Evolutionary conservation across 2,797 vertebrate genomes (phyloP).

Genomic region (Platalea minor): DNA sequence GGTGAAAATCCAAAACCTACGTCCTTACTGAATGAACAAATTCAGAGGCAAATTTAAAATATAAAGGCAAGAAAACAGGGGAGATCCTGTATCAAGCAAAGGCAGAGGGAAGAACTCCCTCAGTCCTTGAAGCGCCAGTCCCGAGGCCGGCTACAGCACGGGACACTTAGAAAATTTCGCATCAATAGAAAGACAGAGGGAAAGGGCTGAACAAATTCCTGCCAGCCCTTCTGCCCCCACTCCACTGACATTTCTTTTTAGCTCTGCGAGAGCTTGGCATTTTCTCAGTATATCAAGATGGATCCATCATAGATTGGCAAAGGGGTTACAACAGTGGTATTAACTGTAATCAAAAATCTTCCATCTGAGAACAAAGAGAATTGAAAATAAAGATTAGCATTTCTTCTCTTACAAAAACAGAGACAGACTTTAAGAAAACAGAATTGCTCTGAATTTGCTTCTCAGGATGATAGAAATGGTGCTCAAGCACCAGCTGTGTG

Average conservation of each 20-base stretch:
- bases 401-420: neutral
- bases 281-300: neutral
- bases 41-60: neutral
- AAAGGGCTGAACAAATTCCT: neutral
- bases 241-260: neutral
- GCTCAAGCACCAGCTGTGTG: neutral
- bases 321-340: neutral
- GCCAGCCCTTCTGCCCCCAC: neutral
- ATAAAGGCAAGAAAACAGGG: neutral
- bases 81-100: neutral
- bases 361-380: neutral
- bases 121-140: neutral
- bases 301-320: neutral
- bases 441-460: neutral
- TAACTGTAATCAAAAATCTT: neutral
- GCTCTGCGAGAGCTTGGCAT: neutral
- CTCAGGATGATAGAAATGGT: neutral
- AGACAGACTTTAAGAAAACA: neutral
- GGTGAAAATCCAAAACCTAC: neutral
- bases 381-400: neutral
- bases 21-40: neutral
- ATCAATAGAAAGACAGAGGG: neutral
- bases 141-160: neutral
- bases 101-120: neutral
- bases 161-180: neutral